Evolutionary conservation across 2,888 invertebrate species (phyloP), one percentile per base, ranked within the genome.

Genomic region (Sympetrum striolatum): DNA sequence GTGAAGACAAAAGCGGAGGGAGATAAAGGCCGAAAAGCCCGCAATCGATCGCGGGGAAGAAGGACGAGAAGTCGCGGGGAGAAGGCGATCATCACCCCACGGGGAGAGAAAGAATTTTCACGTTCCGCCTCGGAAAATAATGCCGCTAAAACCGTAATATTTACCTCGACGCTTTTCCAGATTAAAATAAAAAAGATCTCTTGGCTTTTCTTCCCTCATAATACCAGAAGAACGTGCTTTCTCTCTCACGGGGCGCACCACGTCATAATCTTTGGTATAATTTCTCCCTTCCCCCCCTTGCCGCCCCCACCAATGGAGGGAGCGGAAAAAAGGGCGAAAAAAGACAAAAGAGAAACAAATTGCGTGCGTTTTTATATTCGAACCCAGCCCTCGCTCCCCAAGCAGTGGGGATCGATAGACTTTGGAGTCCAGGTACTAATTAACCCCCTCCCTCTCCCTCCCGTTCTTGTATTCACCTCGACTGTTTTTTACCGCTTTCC

Each of bases 181-280:
- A 73, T 25, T 31, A 73, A 73, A 31, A 73, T 25, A 73, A 73
- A 73, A 73, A 73, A 73, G 31, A 25, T 12, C 25, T 25, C 25
- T 73, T 73, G 73, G 25, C 25, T 73, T 73, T 73, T 73, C 31
- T 73, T 73, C 18, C 31, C 31, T 1, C 31, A 73, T 31, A 73
- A 73, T 73, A 73, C 73, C 25, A 14, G 12, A 73, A 10, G 73
- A 73, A 73, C 73, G 73, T 73, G 73, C 25, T 25, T 73, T 31
- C 73, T 73, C 53, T 53, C 73, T 73, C 73, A 73, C 64, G 64
- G 64, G 64, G 64, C 64, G 25, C 90, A 80, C 48, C 80, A 91
- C 82, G 91, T 90, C 73, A 86, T 91, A 91, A 91, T 91, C 91
- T 91, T 25, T 60, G 90, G 91, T 91, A 91, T 91, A 91, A 91